Evolutionary conservation across 1,140 invertebrate species (phyloP).

Genomic region (Drosophila littoralis): DNA sequence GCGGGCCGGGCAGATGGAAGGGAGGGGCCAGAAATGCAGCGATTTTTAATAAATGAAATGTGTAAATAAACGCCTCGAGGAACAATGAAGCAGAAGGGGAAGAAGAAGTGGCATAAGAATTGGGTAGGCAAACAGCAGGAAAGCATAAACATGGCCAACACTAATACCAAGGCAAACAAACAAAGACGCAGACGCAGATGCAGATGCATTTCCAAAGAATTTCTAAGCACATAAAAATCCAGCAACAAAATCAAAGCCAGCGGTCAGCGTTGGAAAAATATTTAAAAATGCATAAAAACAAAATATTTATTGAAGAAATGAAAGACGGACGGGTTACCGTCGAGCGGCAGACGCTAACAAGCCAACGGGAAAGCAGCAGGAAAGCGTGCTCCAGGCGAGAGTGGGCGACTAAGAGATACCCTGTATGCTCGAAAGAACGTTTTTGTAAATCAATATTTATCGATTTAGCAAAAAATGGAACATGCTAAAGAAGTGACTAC

Average conservation of each 20-base stretch:
- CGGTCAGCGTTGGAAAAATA: conserved; percentile 71
- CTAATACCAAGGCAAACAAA: conserved; percentile 75
- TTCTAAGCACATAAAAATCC: conserved; percentile 70
- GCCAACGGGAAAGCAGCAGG: conserved; percentile 16
- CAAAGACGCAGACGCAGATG: conserved; percentile 50
- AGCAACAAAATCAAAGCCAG: conserved; percentile 60
- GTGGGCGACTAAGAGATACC: not conserved
- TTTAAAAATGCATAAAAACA: conserved; percentile 82
- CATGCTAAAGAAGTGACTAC: too few species aligned
- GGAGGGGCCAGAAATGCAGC: conserved; percentile 43
- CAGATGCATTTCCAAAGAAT: conserved; percentile 76
- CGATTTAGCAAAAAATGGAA: too few species aligned
- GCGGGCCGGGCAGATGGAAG: too few species aligned
- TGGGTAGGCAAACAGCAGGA: conserved; percentile 79
- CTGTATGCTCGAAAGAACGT: not conserved
- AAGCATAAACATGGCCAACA: conserved; percentile 75
- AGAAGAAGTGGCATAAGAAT: conserved; percentile 51
- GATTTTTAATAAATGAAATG: conserved; percentile 80
- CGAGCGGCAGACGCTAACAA: conserved; percentile 47
- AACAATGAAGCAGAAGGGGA: conserved; percentile 5
- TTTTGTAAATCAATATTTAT: too few species aligned
- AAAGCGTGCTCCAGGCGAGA: not conserved
- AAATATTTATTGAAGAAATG: conserved; percentile 73
- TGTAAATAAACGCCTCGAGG: conserved; percentile 63
- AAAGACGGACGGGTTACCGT: not conserved